phyloP scores from a whole-genome alignment of 1,140 invertebrate genomes.

The Conopomorpha cramerella region DNA sequence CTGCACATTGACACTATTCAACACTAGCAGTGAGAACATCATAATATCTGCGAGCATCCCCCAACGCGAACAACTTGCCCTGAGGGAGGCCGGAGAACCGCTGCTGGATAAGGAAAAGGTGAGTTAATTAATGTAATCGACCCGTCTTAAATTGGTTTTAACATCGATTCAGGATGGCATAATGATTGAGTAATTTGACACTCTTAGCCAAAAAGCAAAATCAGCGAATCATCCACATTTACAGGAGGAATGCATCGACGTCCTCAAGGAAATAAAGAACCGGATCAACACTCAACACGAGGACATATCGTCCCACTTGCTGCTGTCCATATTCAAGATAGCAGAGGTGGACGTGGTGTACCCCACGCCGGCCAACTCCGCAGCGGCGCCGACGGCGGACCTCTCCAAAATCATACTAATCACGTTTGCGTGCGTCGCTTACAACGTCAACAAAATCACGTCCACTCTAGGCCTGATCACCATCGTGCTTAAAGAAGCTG shows the following conservation, averaged over 20 bases:
- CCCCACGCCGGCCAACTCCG: conserved; percentile 42
- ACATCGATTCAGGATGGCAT: too few species aligned
- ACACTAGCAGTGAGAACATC: conserved; percentile 83
- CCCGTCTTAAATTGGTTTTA: conserved; percentile 1
- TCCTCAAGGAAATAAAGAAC: conserved; percentile 77
- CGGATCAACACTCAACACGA: conserved; percentile 84
- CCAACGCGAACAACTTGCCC: conserved; percentile 59
- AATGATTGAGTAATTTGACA: too few species aligned
- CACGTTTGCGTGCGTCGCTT: conserved; percentile 25
- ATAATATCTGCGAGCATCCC: conserved; percentile 81
- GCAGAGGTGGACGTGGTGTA: conserved; percentile 84
- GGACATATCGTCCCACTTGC: conserved; percentile 81
- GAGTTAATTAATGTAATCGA: conserved; percentile 5
- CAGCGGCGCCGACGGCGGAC: conserved; percentile 18
- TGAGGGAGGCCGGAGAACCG: conserved; percentile 62
- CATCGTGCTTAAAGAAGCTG: conserved; percentile 17
- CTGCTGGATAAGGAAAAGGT: conserved; percentile 75
- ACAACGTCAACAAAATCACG: conserved; percentile 18
- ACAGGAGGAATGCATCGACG: conserved; percentile 82
- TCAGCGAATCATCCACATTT: too few species aligned
- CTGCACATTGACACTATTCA: conserved; percentile 82
- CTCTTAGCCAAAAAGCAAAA: too few species aligned
- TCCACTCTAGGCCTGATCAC: too few species aligned
- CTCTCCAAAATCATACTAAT: conserved; percentile 20
- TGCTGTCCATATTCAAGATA: conserved; percentile 88